phyloP scores from a whole-genome alignment of 1,140 invertebrate genomes.

The Hylyphantes graminicola region DNA sequence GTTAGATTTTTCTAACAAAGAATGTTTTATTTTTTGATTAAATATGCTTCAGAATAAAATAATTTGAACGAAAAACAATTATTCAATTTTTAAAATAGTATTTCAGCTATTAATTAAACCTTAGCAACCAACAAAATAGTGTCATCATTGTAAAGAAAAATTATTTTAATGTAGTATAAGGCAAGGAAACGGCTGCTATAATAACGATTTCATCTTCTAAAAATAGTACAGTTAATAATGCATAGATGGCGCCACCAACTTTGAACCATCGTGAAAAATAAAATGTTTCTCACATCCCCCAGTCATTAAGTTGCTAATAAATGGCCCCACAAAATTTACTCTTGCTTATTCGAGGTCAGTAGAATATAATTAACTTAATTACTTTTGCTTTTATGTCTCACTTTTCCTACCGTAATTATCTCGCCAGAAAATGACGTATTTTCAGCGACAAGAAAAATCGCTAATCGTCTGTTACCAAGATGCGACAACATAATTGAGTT shows the following conservation, averaged over 20 bases:
- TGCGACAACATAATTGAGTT: not conserved
- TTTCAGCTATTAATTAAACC: not conserved
- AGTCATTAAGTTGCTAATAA: slow-evolving; percentile 13
- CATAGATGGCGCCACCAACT: slow-evolving; percentile 5
- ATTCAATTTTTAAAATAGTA: not conserved
- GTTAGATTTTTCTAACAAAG: too few species aligned
- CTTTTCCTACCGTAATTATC: slow-evolving; percentile 18
- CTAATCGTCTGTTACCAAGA: slow-evolving; percentile 1
- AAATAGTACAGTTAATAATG: not conserved
- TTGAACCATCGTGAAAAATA: not conserved
- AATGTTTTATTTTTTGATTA: too few species aligned
- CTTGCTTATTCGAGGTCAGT: slow-evolving; percentile 24
- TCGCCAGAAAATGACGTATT: slow-evolving; percentile 2
- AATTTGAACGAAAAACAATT: too few species aligned
- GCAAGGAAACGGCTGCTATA: not conserved
- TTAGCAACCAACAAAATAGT: not conserved
- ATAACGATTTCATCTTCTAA: too few species aligned
- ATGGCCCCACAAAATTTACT: slow-evolving; percentile 5
- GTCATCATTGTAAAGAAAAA: not conserved
- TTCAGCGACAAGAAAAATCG: not conserved
- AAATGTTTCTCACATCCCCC: not conserved
- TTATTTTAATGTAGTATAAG: not conserved
- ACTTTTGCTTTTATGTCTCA: slow-evolving; percentile 11
- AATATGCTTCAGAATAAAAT: too few species aligned
- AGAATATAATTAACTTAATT: slow-evolving; percentile 38